Conservation (phyloP, 2,888 invertebrate species). For the Thera britannica region DNA sequence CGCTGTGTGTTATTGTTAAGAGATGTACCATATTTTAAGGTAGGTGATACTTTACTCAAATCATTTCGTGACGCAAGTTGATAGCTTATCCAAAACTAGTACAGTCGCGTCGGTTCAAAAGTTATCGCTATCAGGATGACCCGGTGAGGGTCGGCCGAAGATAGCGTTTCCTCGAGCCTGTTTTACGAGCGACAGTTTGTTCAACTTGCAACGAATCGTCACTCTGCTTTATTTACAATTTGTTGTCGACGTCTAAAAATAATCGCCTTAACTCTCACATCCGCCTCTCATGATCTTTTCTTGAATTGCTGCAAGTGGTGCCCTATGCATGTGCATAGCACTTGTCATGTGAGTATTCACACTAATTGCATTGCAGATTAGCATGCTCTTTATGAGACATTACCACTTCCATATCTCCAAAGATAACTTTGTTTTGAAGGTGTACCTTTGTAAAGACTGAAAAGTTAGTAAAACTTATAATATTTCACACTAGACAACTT, state of each 20-base stretch:
- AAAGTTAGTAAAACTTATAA: neutral
- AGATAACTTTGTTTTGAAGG: slow-evolving; percentile 5
- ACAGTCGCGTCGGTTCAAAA: slow-evolving; percentile 61
- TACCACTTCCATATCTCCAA: neutral
- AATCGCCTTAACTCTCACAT: slow-evolving; percentile 58
- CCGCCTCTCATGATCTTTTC: slow-evolving; percentile 55
- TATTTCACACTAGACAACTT: neutral
- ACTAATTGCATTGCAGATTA: slow-evolving; percentile 40
- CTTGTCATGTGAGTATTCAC: slow-evolving; percentile 44
- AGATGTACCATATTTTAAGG: slow-evolving; percentile 24
- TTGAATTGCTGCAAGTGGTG: slow-evolving; percentile 51
- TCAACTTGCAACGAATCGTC: slow-evolving; percentile 72
- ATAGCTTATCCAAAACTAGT: slow-evolving; percentile 78
- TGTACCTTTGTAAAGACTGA: neutral
- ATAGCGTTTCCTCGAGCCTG: slow-evolving; percentile 63
- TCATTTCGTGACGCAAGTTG: slow-evolving; percentile 75
- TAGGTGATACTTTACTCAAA: slow-evolving; percentile 38
- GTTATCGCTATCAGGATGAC: slow-evolving; percentile 65
- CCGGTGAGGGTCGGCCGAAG: slow-evolving; percentile 47
- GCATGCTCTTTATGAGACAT: slow-evolving; percentile 4
- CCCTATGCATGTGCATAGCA: slow-evolving; percentile 47
- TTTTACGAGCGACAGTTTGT: slow-evolving; percentile 74
- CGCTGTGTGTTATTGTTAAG: slow-evolving; percentile 26
- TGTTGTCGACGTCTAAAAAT: slow-evolving; percentile 60
- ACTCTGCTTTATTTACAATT: slow-evolving; percentile 67